Base-by-base conservation (phyloP, 2,113 vertebrate genomes). In the Peromyscus maniculatus region DNA sequence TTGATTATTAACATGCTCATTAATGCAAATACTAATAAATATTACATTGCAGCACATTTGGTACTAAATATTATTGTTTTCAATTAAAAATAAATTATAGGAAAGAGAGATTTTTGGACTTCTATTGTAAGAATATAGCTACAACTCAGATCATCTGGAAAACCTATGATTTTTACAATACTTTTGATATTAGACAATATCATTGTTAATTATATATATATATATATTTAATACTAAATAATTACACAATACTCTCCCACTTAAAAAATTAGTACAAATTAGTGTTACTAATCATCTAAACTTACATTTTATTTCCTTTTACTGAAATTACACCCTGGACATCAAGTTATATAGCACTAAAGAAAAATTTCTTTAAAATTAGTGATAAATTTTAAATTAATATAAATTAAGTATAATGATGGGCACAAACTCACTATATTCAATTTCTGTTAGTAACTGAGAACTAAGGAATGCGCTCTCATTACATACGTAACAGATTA, bases 301-400 rank as follows among this genome's bases (percentile, higher is more conserved):
- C 93, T 95, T 96, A 91, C 97, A 10, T 43, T 72, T 89, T 75
- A 59, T 91, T 19, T 97, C 67, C 72, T 97, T 66, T 86, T 74
- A 78, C 17, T 92, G 31, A 97, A 98, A 93, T 78, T 97, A 26
- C 43, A 1, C 74, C 97, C 80, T 39, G 87, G 96, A 92, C 87
- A 95, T 2, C 24, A 90, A 59, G 80, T 97, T 94, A 91, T 87
- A 39, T 55, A 91, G 92, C 97, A 31, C 26, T 94, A 90, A 95
- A 83, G 26, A 97, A 43, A 95, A 93, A 94, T 97, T 96, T 24
- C 13, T 97, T 46, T 83, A 43, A 78, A 80, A 96, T 55, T 86
- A 87, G 87, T 89, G 93, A 78, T 46, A 98, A 97, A 97, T 97
- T 86, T 9, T 2, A 75, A 97, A 97, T 84, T 92, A 97, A 97